These are phyloP conservation scores for Acleris holmiana DNA, from an alignment of 2,888 invertebrate species.

Conservation along the genomic window DNA sequence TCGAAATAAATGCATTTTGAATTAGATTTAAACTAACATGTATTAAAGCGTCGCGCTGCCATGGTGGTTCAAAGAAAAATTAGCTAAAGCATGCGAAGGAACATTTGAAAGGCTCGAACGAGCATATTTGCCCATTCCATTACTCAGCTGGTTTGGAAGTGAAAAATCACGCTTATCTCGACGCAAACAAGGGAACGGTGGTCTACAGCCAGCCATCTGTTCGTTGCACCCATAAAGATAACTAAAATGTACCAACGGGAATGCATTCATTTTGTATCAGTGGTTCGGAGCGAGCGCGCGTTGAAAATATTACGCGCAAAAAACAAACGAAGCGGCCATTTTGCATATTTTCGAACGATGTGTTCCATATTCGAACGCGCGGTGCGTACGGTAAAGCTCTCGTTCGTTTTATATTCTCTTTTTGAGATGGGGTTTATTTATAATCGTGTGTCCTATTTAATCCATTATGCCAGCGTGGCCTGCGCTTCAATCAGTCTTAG, in stretches of 20 bases:
- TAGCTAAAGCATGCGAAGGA: slow-evolving; percentile 67
- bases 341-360: slow-evolving; percentile 79
- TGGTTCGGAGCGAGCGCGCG: slow-evolving; percentile 66
- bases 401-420: slow-evolving; percentile 76
- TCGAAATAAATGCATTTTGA: background rate
- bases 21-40: background rate
- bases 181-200: slow-evolving; percentile 73
- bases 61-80: slow-evolving; percentile 62
- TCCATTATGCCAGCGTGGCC: slow-evolving; percentile 75
- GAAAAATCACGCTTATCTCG: slow-evolving; percentile 83
- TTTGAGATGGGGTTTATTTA: slow-evolving; percentile 82
- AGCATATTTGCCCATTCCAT: slow-evolving; percentile 73
- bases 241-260: slow-evolving; percentile 75
- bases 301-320: slow-evolving; percentile 73
- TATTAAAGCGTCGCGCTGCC: slow-evolving; percentile 24
- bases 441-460: slow-evolving; percentile 83
- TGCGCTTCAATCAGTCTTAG: slow-evolving; percentile 78
- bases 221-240: slow-evolving; percentile 84
- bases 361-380: slow-evolving; percentile 81
- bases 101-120: slow-evolving; percentile 65
- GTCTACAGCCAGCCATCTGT: slow-evolving; percentile 78
- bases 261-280: slow-evolving; percentile 74
- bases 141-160: slow-evolving; percentile 78
- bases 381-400: slow-evolving; percentile 71
- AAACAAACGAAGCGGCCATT: slow-evolving; percentile 69